phyloP scores from a whole-genome alignment of 1,140 invertebrate genomes.

The Pseudomyrmex gracilis region DNA sequence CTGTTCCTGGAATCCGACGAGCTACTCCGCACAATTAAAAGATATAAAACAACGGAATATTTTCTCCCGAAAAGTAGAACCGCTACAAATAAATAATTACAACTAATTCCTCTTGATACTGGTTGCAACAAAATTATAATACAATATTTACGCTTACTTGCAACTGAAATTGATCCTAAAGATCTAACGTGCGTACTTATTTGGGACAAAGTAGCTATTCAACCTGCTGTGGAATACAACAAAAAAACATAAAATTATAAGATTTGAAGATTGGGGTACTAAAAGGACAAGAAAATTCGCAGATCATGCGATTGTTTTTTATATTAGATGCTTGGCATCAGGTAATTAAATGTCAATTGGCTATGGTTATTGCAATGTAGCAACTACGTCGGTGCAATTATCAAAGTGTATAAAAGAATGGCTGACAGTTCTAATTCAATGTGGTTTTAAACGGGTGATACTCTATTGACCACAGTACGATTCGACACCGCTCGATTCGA shows the following conservation, averaged over 20 bases:
- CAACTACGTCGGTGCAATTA: not conserved
- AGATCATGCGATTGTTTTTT: not conserved
- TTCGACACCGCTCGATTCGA: no score
- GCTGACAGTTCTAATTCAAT: not conserved
- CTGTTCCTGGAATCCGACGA: no score
- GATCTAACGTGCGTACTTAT: not conserved
- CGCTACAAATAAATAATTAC: conserved; percentile 9
- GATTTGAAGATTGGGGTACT: conserved; percentile 18
- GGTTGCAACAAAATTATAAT: not conserved
- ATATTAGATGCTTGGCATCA: not conserved
- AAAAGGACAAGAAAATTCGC: not conserved
- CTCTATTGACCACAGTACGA: no score
- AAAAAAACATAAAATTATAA: not conserved
- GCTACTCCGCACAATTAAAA: no score
- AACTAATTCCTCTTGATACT: conserved; percentile 7
- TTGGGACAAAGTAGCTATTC: not conserved
- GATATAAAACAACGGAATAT: no score
- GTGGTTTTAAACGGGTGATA: conserved; percentile 10
- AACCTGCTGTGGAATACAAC: not conserved
- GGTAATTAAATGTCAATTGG: not conserved
- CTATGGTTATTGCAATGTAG: not conserved
- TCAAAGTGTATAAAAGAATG: not conserved
- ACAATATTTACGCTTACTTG: conserved; percentile 3
- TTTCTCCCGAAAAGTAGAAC: no score
- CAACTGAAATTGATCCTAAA: not conserved